Conservation (phyloP, 2,113 vertebrate genomes). For the Anolis carolinensis region DNA sequence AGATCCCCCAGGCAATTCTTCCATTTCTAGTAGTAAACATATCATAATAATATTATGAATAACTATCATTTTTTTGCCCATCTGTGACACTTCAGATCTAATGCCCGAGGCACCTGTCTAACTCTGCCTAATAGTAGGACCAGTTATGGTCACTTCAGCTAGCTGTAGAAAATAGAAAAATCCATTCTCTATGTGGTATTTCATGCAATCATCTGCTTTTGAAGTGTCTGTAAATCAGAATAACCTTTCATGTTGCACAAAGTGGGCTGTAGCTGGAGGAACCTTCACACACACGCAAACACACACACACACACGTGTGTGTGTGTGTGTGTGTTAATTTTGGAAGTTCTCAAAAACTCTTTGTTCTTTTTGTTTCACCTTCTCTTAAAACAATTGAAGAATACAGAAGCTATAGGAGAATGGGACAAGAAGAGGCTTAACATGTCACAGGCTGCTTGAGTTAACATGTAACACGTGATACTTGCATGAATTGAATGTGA, state of each 20-base stretch:
- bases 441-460: neutral
- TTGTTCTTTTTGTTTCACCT: neutral
- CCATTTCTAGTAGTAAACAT: no score
- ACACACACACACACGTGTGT: neutral
- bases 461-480: neutral
- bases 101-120: no score
- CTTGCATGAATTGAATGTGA: neutral
- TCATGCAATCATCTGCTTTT: neutral
- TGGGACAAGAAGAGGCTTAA: no score
- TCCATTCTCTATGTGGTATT: neutral
- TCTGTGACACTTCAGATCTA: no score
- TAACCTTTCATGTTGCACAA: neutral
- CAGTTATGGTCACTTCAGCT: no score
- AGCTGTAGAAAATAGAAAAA: no score
- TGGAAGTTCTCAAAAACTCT: neutral
- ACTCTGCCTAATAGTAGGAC: no score
- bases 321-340: neutral
- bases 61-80: no score
- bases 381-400: neutral
- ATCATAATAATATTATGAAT: no score
- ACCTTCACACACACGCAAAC: neutral
- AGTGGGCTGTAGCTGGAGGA: neutral
- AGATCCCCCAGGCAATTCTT: no score
- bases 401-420: neutral
- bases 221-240: neutral